phyloP scores from a whole-genome alignment of 1,140 invertebrate species.

The Heliothis subflexa region DNA sequence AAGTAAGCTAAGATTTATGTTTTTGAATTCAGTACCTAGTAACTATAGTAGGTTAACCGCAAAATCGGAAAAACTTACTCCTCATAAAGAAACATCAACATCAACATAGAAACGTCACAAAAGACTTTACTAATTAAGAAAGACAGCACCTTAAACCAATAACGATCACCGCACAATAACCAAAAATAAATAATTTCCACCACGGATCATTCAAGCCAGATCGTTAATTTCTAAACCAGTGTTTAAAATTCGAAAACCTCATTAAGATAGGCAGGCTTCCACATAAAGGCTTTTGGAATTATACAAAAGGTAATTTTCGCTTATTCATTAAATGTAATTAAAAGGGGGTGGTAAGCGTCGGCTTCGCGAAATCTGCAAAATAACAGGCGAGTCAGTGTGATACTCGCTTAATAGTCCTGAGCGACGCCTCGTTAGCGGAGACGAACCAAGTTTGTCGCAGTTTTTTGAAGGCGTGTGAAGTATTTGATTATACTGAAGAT shows the following conservation, averaged over 20 bases:
- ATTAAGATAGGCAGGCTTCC: slow-evolving; percentile 65
- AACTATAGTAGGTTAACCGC: no score
- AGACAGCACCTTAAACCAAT: background rate
- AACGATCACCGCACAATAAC: background rate
- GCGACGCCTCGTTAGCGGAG: slow-evolving; percentile 18
- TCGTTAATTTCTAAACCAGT: slow-evolving; percentile 74
- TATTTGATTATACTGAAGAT: background rate
- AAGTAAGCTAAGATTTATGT: no score
- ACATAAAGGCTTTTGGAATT: slow-evolving; percentile 64
- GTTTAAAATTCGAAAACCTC: slow-evolving; percentile 76
- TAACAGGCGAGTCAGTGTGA: slow-evolving; percentile 54
- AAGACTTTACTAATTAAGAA: background rate
- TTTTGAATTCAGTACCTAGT: no score
- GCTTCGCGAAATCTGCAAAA: slow-evolving; percentile 57
- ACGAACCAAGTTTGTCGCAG: slow-evolving; percentile 12
- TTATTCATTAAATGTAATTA: slow-evolving; percentile 71
- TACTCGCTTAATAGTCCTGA: slow-evolving; percentile 37
- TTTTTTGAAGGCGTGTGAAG: slow-evolving; percentile 13
- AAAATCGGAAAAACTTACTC: no score
- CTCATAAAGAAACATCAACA: no score
- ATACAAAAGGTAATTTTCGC: slow-evolving; percentile 68
- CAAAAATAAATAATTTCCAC: slow-evolving; percentile 2
- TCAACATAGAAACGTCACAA: no score
- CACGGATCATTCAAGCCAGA: slow-evolving; percentile 46
- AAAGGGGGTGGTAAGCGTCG: slow-evolving; percentile 61